Base-by-base conservation (phyloP, 2,888 invertebrate species). In the Heliconius charithonia region DNA sequence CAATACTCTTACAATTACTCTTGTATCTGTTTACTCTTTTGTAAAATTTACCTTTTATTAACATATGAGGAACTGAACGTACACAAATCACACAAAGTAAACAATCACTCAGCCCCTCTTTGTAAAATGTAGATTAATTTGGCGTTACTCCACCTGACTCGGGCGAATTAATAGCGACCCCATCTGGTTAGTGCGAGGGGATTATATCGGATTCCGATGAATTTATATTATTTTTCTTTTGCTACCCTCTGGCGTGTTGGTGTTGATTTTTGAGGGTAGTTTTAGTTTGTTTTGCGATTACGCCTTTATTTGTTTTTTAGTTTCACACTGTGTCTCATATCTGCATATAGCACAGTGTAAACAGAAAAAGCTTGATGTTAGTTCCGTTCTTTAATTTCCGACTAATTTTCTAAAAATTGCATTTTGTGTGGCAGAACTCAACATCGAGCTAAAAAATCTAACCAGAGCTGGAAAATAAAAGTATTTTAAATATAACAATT, bases 131-230 rank as follows among this genome's bases (percentile, higher is more conserved):
- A 88, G 88, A 89, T 89, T 88, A 89, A 87, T 86, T 83, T 81
- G 79, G 85, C 84, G 88, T 88, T 87, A 88, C 85, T 86, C 87
- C 88, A 89, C 89, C 89, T 89, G 89, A 90, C 87, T 86, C 82
- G 81, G 81, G 81, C 82, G 81, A 86, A 88, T 86, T 87, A 88
- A 87, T 87, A 81, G 81, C 82, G 84, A 80, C 85, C 88, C 87
- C 89, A 89, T 89, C 90, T 90, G 89, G 83, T 83, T 81, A 73
- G 80, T 81, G 82, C 82, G 82, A 84, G 87, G 87, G 90, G 90
- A 87, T 90, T 89, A 89, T 89, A 89, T 89, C 88, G 87, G 87
- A 89, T 89, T 89, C 89, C 87, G 86, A 86, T 85, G 88, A 86
- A 90, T 90, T 89, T 88, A 89, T 90, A 88, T 90, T 89, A 88